A percentile compares a stretch with the other conserved stretches of the same genome.
These are phyloP conservation scores for Hyposoter dolosus DNA, from an alignment of 2,888 invertebrate genomes.

Conservation along the genomic window DNA sequence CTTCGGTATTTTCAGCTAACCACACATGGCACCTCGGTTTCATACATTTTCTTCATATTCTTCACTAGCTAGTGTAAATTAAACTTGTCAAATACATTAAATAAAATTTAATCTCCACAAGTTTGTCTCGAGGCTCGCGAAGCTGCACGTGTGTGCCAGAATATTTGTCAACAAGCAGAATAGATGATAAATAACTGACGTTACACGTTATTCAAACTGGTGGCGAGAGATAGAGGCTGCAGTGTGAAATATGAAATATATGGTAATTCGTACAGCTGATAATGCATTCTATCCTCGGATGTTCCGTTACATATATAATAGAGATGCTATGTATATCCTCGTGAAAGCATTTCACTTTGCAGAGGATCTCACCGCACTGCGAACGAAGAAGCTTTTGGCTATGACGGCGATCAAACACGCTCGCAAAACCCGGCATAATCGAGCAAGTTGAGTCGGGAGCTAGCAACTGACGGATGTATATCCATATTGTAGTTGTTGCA, in stretches of 20 bases:
- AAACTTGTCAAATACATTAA: neutral
- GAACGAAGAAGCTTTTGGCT: constrained; percentile 47
- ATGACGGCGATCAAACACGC: constrained; percentile 59
- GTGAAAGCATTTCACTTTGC: constrained; percentile 62
- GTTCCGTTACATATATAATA: constrained; percentile 53
- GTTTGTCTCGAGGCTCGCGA: neutral
- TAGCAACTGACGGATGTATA: constrained; percentile 12
- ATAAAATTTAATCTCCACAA: constrained; percentile 9
- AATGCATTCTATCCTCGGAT: constrained; percentile 72
- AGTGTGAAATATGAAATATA: constrained; percentile 72
- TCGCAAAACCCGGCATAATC: constrained; percentile 53
- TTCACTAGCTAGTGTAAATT: neutral
- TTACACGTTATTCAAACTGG: constrained; percentile 46
- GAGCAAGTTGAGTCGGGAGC: constrained; percentile 52
- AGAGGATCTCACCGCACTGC: constrained; percentile 22
- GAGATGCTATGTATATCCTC: constrained; percentile 44
- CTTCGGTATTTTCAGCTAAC: too few relatives aligned
- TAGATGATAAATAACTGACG: constrained; percentile 43
- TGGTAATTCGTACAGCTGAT: constrained; percentile 74
- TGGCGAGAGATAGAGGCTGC: constrained; percentile 64
- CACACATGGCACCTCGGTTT: too few relatives aligned
- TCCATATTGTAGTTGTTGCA: neutral
- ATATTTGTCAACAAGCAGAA: constrained; percentile 44
- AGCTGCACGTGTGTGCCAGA: neutral
- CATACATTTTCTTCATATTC: neutral